Base-by-base conservation (phyloP, 2,888 invertebrate genomes). In the Cerastoderma edule region DNA sequence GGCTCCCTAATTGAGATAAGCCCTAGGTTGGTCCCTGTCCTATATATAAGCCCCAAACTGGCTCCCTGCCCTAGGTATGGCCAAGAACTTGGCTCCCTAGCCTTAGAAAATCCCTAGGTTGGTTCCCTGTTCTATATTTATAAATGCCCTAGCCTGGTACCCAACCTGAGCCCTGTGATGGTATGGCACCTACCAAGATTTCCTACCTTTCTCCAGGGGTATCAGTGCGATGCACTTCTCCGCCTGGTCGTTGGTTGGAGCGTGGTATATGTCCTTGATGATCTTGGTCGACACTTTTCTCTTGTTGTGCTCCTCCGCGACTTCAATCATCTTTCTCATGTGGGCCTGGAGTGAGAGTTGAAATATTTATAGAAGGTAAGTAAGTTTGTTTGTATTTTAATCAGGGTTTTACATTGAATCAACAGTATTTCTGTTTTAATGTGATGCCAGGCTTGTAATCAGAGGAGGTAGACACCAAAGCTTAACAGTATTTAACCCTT, bases 211-310 rank as follows among this genome's bases (percentile, higher is more conserved):
- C 85, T 91, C 90, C 88, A 86, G 78, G 30, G 88, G 86, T 48
- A 90, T 86, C 70, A 90, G 64, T 39, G 86, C 85, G 35, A 91
- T 85, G 67, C 90, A 91, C 75, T 90, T 89, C 72, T 92, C 90
- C 0, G 91, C 91, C 66, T 89, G 86, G 64, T 92, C 92, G 27
- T 86, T 85, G 1, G 88, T 89, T 28, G 85, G 83, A 10, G 92
- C 92, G 65, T 91, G 80, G 67, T 93, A 88, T 35, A 93, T 87
- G 27, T 90, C 89, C 63, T 88, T 89, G 77, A 93, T 86, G 5
- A 93, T 73, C n/a, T 84, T 80, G 0, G 90, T 89, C n/a, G 92
- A 89, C 24, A 93, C 83, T 54, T 89, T 87, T 57, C 88, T 85
- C 72, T 91, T 90, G 54, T 90, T 87, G 74, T 92, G 86, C 57